Base-by-base conservation (phyloP, 1,140 invertebrate genomes). In the Ips nitidus region DNA sequence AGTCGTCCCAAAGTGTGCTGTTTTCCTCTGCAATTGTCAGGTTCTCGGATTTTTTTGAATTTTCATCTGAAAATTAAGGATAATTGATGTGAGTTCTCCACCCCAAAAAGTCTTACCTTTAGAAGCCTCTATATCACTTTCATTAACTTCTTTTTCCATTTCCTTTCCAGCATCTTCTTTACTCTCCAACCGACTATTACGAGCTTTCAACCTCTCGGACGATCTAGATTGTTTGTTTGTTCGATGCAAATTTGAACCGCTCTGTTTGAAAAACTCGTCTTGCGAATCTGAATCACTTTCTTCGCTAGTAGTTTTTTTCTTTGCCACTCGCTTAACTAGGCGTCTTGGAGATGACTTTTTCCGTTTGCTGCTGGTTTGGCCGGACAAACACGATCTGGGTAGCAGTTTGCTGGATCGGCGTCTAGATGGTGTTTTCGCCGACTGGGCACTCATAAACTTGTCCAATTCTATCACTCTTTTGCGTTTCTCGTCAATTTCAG, bases 391-490 rank as follows among this genome's bases (percentile, higher is more conserved):
- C 1, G 8, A 39, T 63, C 41, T 22, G 4, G 64, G 42, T 45
- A 7, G 41, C 41, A 41, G 8, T 22, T 22, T 22, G 22, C 22
- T 22, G 47, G 55, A 37, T 38, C 36, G 6, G 45, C 64, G 42
- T 5, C 62, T 50, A 37, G 7, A 4, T 22, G 52, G 40, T 64
- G 62, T 60, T 64, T 63, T 57, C 39, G 55, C 0, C 45, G 2
- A 6, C 42, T 67, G 8, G 8, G 5, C 6, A 50, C 6, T 38
- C 37, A 4, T 52, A 4, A 38, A 37, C 71, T 60, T 73, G 40
- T 61, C 74, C 62, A 43, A 61, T 70, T 52, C 71, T 40, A 66
- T 72, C 5, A 41, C 66, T 56, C 47, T 66, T 73, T 66, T 67
- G 38, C 43, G 36, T 40, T 68, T 68, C 39, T 68, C 55, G 36